phyloP scores from a whole-genome alignment of 2,113 vertebrate genomes.

The Elgaria multicarinata region DNA sequence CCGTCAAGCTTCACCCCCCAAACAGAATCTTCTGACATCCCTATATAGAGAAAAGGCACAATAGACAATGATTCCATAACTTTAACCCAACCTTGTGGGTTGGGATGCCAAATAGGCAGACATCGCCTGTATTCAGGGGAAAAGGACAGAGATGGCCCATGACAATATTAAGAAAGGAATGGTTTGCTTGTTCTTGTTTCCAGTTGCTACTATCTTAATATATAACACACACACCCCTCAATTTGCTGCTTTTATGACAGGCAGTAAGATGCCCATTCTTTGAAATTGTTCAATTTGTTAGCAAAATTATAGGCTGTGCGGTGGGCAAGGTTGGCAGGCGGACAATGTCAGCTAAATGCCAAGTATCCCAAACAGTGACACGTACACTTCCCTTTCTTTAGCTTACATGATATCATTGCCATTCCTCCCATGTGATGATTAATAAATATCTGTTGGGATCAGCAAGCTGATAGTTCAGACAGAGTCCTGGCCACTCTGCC shows the following conservation, averaged over 20 bases:
- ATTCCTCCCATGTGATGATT: constrained; percentile 62
- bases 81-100: neutral
- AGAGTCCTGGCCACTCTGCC: constrained; percentile 33
- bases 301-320: constrained; percentile 74
- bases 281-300: constrained; percentile 77
- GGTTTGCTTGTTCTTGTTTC: neutral
- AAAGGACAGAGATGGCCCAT: neutral
- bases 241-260: constrained; percentile 48
- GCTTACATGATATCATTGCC: constrained; percentile 51
- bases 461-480: constrained; percentile 54
- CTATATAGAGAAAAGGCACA: neutral
- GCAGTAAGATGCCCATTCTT: constrained; percentile 65
- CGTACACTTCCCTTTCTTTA: constrained; percentile 66
- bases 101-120: neutral
- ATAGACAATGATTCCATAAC: neutral
- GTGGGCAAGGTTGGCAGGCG: constrained; percentile 69
- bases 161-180: neutral
- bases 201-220: constrained; percentile 10
- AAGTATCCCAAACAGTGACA: constrained; percentile 56
- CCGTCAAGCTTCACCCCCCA: too few species aligned
- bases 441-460: constrained; percentile 47
- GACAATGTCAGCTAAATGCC: constrained; percentile 45
- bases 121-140: constrained; percentile 1
- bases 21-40: too few species aligned
- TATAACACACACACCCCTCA: neutral